Evolutionary conservation across 2,113 vertebrate species (phyloP).

Genomic region (Chelonoidis abingdonii): DNA sequence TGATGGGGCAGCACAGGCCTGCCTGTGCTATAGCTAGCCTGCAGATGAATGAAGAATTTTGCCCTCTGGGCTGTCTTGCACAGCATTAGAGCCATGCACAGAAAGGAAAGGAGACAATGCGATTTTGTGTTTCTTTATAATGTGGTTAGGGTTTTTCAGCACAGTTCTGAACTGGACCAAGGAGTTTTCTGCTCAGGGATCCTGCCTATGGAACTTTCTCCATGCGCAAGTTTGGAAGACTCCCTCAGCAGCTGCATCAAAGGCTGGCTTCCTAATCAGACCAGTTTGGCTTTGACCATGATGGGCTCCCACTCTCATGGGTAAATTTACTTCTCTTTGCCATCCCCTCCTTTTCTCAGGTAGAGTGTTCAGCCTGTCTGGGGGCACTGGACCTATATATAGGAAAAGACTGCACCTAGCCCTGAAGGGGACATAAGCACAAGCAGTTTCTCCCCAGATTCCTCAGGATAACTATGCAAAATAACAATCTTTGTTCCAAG

Average conservation of each 20-base stretch:
- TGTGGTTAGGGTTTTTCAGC: constrained; percentile 23
- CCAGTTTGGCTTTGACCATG: neutral
- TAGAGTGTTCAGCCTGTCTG: neutral
- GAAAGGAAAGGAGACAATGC: neutral
- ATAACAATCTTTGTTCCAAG: neutral
- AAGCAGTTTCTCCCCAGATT: neutral
- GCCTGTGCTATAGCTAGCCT: no score
- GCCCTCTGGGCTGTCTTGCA: neutral
- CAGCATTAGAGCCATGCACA: fast-evolving
- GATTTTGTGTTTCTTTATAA: neutral
- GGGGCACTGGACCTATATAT: neutral
- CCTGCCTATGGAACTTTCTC: constrained; percentile 6
- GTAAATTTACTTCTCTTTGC: neutral
- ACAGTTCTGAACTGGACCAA: constrained; percentile 32
- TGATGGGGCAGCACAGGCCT: neutral
- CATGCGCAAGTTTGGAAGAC: neutral
- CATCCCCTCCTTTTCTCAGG: neutral
- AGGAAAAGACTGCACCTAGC: neutral
- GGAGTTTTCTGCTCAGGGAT: neutral
- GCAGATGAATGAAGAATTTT: neutral
- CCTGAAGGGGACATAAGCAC: neutral
- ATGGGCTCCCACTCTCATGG: neutral
- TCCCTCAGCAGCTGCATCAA: neutral
- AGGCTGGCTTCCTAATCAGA: neutral
- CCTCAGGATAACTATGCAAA: neutral